A percentile compares a stretch with the other conserved stretches of the same genome.
phyloP scores from a whole-genome alignment of 1,140 invertebrate genomes.

The Rhopalosiphum padi region DNA sequence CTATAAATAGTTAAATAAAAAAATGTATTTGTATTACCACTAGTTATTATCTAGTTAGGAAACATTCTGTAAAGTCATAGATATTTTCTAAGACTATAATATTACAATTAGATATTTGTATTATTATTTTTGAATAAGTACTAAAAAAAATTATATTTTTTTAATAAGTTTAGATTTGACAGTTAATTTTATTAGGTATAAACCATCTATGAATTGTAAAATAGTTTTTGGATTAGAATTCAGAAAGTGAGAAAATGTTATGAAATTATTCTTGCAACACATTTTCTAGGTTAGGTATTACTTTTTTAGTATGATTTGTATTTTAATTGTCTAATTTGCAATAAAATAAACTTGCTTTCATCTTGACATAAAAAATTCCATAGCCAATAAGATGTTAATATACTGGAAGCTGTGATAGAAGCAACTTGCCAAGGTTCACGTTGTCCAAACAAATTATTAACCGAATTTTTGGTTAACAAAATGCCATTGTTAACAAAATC shows the following conservation, averaged over 20 bases:
- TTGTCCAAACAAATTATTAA: slow-evolving; percentile 59
- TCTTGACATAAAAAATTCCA: slow-evolving; percentile 56
- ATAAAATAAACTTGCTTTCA: slow-evolving; percentile 54
- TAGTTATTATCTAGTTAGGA: no score
- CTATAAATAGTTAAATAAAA: no score
- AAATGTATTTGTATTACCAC: no score
- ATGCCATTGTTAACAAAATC: slow-evolving; percentile 30
- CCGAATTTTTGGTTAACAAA: not conserved
- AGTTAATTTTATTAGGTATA: not conserved
- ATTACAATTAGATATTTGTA: no score
- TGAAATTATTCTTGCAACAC: not conserved
- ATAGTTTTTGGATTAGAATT: not conserved
- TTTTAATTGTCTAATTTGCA: not conserved
- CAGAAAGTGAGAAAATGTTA: no score
- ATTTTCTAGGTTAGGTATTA: not conserved
- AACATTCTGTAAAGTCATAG: no score
- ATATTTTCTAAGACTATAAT: no score
- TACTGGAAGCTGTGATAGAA: slow-evolving; percentile 55
- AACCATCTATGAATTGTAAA: not conserved
- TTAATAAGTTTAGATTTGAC: no score
- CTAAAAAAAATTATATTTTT: no score
- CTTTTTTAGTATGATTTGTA: not conserved
- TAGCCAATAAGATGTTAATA: slow-evolving; percentile 55
- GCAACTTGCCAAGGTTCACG: slow-evolving; percentile 59
- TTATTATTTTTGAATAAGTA: no score